Evolutionary conservation across 2,888 invertebrate species (phyloP).

Genomic region (Anaspis maculata): DNA sequence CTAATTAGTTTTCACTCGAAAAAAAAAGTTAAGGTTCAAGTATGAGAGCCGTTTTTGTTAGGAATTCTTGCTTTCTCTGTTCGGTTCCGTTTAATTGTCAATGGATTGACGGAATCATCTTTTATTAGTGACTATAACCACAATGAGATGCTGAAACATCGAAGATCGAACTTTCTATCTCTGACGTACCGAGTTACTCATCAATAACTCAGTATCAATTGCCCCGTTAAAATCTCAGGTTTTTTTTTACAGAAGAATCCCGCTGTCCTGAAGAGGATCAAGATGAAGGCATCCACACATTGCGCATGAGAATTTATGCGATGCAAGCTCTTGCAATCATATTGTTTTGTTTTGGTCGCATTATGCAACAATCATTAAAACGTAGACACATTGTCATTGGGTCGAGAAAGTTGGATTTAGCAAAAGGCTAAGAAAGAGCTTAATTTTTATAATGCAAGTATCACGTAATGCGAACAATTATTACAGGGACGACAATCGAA

Average conservation of each 20-base stretch:
- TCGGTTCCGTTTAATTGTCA: too few relatives aligned
- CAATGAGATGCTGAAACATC: too few relatives aligned
- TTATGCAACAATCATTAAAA: conserved; percentile 11
- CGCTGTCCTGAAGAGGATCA: background rate
- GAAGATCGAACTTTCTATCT: too few relatives aligned
- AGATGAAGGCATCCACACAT: background rate
- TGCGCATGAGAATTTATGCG: conserved; percentile 9
- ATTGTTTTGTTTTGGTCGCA: conserved; percentile 9
- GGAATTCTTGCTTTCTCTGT: too few relatives aligned
- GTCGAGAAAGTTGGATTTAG: conserved; percentile 6
- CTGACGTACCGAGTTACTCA: conserved; percentile 8
- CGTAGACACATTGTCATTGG: conserved; percentile 7
- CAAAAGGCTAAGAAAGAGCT: conserved; percentile 4
- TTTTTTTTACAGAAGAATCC: too few relatives aligned
- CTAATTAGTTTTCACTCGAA: background rate
- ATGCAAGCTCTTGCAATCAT: conserved; percentile 8
- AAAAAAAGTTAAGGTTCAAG: background rate
- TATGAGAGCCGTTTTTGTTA: background rate
- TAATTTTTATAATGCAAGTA: conserved; percentile 1
- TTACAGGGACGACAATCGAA: background rate
- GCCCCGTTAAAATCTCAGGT: too few relatives aligned
- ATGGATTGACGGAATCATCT: too few relatives aligned
- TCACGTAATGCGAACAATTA: background rate
- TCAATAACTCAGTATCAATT: conserved; percentile 6
- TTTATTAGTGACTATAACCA: too few relatives aligned